A percentile compares a stretch with the other conserved stretches of the same genome.
These are phyloP conservation scores for Lagopus leucura DNA, from an alignment of 2,113 vertebrate species.

Conservation along the genomic window DNA sequence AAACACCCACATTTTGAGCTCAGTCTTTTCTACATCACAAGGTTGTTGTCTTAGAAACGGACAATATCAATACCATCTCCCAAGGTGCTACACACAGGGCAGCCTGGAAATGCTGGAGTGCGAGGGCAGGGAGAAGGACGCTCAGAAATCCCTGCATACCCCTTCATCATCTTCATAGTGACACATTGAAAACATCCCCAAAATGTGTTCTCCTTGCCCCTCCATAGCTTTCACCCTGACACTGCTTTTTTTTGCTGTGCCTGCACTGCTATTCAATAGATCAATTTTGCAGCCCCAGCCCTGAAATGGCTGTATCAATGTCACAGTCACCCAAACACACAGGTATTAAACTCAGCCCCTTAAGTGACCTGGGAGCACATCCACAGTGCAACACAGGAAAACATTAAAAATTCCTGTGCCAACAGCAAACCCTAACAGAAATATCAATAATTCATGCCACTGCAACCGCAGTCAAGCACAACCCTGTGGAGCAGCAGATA, in stretches of 20 bases:
- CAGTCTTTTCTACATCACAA: background rate
- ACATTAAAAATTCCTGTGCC: background rate
- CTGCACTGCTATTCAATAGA: too few species aligned
- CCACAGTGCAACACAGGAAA: background rate
- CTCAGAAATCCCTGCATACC: background rate
- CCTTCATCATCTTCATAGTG: background rate
- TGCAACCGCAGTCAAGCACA: conserved; percentile 43
- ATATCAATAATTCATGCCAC: conserved; percentile 64
- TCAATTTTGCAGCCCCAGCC: background rate
- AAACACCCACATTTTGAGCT: conserved; percentile 28
- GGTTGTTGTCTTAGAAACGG: conserved; percentile 63
- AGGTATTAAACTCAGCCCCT: background rate
- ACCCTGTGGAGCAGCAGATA: background rate
- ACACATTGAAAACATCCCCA: background rate
- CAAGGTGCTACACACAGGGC: background rate
- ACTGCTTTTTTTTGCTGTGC: background rate
- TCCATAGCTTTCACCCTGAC: background rate
- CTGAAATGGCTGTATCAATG: background rate
- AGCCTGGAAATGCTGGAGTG: background rate
- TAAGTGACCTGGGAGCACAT: background rate
- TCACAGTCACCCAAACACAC: background rate
- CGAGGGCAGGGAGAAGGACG: conserved; percentile 1
- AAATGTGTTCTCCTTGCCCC: background rate
- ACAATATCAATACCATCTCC: background rate
- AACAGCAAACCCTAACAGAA: conserved; percentile 29